These are phyloP conservation scores for Mormyrus hasselquistii DNA, from an alignment of 2,797 vertebrate species.

Conservation along the genomic window DNA sequence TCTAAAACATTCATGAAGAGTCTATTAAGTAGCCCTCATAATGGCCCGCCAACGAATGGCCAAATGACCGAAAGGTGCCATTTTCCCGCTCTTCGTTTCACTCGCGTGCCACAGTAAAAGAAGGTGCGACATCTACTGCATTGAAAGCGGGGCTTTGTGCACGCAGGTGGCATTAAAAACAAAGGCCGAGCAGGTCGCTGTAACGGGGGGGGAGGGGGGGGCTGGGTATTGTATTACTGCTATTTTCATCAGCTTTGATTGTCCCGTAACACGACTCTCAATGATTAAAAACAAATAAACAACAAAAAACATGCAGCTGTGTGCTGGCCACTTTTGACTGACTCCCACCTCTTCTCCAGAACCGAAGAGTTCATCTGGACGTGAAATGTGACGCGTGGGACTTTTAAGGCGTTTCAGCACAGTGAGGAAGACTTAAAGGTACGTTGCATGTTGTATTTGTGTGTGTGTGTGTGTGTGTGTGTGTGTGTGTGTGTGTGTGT, in stretches of 20 bases:
- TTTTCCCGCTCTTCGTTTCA: neutral
- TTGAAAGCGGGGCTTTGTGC: neutral
- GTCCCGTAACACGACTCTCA: neutral
- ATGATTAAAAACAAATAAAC: neutral
- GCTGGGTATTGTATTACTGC: neutral
- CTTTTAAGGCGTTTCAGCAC: constrained; percentile 36
- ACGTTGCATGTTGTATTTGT: neutral
- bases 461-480: neutral
- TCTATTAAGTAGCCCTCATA: constrained; percentile 25
- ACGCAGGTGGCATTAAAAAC: neutral
- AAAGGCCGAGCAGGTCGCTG: neutral
- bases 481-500: neutral
- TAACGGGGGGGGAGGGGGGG: neutral
- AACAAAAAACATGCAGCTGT: neutral
- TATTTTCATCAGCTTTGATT: constrained; percentile 6
- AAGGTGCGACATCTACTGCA: neutral
- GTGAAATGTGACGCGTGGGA: constrained; percentile 52
- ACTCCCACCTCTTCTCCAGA: constrained; percentile 36
- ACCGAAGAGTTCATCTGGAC: constrained; percentile 36
- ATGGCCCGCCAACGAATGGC: neutral
- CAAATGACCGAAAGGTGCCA: neutral
- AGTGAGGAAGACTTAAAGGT: constrained; percentile 30
- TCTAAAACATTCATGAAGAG: constrained; percentile 60
- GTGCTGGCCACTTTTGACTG: constrained; percentile 21
- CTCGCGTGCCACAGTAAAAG: neutral